Conservation (phyloP, 2,113 vertebrate species). For the Chaetura pelagica region DNA sequence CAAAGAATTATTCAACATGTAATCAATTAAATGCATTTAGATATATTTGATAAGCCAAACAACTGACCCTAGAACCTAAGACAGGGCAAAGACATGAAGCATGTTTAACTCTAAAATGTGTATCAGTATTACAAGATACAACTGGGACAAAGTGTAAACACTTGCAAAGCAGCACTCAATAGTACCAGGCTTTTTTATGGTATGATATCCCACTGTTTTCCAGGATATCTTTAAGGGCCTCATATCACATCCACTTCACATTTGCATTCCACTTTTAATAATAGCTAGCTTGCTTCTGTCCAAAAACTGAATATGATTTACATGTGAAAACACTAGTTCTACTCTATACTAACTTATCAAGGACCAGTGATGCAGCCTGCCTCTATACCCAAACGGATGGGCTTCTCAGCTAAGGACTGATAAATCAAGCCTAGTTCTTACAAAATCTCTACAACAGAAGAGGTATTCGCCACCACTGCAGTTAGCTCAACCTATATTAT, state of each 20-base stretch:
- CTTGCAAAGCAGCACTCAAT: not conserved
- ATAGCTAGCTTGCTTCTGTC: not conserved
- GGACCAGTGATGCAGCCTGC: not conserved
- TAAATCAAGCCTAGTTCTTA: not conserved
- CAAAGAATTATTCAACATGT: not conserved
- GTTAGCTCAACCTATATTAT: not conserved
- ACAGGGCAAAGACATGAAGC: not conserved
- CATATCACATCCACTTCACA: not conserved
- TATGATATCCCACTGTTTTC: not conserved
- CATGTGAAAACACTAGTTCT: not conserved
- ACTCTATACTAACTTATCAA: not conserved
- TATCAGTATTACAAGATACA: not conserved
- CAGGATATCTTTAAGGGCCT: not conserved
- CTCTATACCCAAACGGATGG: not conserved
- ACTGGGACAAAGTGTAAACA: not conserved
- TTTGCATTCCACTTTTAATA: not conserved
- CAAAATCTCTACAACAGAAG: not conserved
- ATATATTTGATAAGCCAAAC: not conserved
- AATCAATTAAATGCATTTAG: not conserved
- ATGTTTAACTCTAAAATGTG: not conserved
- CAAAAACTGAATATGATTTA: not conserved
- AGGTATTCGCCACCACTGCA: not conserved
- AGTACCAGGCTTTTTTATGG: not conserved
- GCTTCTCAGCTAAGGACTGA: not conserved
- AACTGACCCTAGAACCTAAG: not conserved